Conservation (phyloP, 1,140 invertebrate genomes). For the Brachionus rubens region DNA sequence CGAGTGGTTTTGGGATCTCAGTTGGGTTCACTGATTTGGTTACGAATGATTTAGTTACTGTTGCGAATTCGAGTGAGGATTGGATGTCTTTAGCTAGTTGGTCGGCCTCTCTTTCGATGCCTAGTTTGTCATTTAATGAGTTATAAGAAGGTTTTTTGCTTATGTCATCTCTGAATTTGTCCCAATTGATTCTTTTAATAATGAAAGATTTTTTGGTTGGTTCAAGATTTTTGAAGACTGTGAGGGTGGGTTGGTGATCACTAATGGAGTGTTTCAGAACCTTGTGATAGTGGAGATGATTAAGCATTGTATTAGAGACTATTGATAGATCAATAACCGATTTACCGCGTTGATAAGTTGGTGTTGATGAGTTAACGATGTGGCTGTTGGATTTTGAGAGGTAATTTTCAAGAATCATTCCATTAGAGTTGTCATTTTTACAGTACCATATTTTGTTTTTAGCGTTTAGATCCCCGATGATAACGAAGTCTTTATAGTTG, state of each 20-base stretch:
- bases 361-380: neutral
- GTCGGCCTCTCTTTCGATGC: neutral
- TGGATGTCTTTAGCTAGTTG: neutral
- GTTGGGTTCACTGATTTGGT: neutral
- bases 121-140: neutral
- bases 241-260: neutral
- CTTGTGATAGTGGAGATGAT: neutral
- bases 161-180: neutral
- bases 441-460: neutral
- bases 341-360: neutral
- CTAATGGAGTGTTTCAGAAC: neutral
- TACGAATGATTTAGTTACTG: neutral
- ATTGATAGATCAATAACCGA: neutral
- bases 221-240: neutral
- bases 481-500: neutral
- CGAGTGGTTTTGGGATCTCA: neutral
- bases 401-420: neutral
- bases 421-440: neutral
- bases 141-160: neutral
- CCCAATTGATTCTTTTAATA: neutral
- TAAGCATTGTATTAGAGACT: neutral
- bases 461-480: neutral
- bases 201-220: neutral
- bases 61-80: neutral
- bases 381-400: neutral